Evolutionary conservation across 2,888 invertebrate genomes (phyloP), one percentile per base, ranked within the genome.

Genomic region (Orgyia antiqua): DNA sequence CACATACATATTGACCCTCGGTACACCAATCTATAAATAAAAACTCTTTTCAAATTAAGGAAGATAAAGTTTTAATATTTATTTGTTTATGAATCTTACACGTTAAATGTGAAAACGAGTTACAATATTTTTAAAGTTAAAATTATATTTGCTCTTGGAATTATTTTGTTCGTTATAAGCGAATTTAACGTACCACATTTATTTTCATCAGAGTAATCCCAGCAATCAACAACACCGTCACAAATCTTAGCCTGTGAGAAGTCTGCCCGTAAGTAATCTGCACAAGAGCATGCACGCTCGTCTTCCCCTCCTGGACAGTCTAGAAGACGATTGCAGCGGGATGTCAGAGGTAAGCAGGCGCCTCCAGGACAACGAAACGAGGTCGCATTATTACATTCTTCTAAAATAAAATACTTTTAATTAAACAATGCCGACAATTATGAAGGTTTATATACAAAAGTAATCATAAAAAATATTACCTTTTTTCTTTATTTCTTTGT

Each of bases 121-220:
- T n/a, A n/a, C n/a, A n/a, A n/a, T n/a, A n/a, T n/a, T n/a, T n/a
- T n/a, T n/a, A n/a, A n/a, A n/a, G n/a, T n/a, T n/a, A n/a, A n/a
- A n/a, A n/a, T n/a, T n/a, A n/a, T n/a, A n/a, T n/a, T n/a, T n/a
- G n/a, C n/a, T n/a, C n/a, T n/a, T n/a, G n/a, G n/a, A n/a, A n/a
- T n/a, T n/a, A n/a, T n/a, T n/a, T n/a, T n/a, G n/a, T n/a, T n/a
- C n/a, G n/a, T n/a, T n/a, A n/a, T n/a, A n/a, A n/a, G n/a, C n/a
- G n/a, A n/a, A n/a, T n/a, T n/a, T 11, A 13, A 31, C 35, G 0
- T 86, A 93, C 93, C 93, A 65, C 94, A 93, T 46, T 90, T 87
- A 53, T 89, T 89, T 72, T 94, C 94, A 65, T 94, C 94, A 0
- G 93, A 91, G 60, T 90, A 93, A 64, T 94, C 94, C 90, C 91